Conservation (phyloP, 2,113 vertebrate species). For the Meles meles region DNA sequence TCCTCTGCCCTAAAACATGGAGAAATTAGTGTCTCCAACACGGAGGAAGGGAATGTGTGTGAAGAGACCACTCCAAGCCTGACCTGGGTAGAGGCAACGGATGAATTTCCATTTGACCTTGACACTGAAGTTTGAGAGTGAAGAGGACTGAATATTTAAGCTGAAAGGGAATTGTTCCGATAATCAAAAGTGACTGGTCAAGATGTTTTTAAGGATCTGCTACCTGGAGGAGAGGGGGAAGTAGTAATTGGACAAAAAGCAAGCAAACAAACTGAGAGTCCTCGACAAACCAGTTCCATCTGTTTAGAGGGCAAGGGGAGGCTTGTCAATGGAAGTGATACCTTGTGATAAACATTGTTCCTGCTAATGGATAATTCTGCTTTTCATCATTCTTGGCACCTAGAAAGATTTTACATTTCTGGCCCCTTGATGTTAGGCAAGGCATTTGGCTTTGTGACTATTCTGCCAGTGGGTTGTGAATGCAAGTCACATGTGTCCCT, state of each 20-base stretch:
- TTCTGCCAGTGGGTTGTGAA: neutral
- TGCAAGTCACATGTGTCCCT: neutral
- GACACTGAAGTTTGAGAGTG: conserved; percentile 18
- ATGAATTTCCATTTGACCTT: neutral
- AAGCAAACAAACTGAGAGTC: neutral
- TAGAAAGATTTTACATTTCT: neutral
- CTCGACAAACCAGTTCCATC: neutral
- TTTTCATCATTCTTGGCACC: neutral
- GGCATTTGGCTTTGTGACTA: neutral
- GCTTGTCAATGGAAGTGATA: neutral
- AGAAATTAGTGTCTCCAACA: neutral
- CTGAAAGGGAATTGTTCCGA: neutral
- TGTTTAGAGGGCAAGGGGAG: neutral
- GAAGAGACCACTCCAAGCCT: neutral
- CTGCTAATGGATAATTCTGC: neutral
- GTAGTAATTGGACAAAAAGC: neutral
- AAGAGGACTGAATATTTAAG: conserved; percentile 14
- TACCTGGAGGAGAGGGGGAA: neutral
- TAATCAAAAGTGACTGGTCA: conserved; percentile 6
- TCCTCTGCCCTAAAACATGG: neutral
- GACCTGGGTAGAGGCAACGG: neutral
- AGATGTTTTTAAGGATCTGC: neutral
- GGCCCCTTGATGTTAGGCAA: neutral
- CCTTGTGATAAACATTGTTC: neutral
- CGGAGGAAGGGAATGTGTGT: neutral